Conservation (phyloP, 2,888 invertebrate species). For the Chironomus tentans region DNA sequence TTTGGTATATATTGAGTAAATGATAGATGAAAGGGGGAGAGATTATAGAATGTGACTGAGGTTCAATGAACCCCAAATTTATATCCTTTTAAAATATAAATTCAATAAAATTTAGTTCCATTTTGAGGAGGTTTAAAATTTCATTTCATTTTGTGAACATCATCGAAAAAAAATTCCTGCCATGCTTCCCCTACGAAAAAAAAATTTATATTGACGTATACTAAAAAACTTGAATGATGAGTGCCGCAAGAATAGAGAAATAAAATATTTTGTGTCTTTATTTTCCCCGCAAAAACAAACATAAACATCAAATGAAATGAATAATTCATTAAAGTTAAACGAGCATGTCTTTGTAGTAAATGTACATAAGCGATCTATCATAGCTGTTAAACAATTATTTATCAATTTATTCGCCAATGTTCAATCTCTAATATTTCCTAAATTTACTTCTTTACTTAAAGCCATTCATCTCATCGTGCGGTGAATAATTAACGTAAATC, state of each 20-base stretch:
- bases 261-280: not conserved
- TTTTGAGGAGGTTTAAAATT: not conserved
- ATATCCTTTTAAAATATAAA: not conserved
- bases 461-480: not conserved
- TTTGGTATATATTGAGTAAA: too few relatives aligned
- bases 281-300: not conserved
- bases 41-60: not conserved
- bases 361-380: conserved; percentile 11
- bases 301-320: conserved; percentile 6
- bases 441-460: not conserved
- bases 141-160: not conserved
- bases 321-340: conserved; percentile 22
- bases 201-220: not conserved
- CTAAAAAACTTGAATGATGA: not conserved
- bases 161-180: not conserved
- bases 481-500: conserved; percentile 14
- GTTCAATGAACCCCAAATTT: not conserved
- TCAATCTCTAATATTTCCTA: not conserved
- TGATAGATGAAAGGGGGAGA: not conserved
- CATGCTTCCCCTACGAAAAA: not conserved
- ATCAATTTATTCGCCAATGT: conserved; percentile 12
- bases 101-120: not conserved
- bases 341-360: not conserved
- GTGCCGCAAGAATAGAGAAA: too few relatives aligned
- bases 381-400: conserved; percentile 24